phyloP scores from a whole-genome alignment of 2,888 invertebrate species.

The Tribolium freemani region DNA sequence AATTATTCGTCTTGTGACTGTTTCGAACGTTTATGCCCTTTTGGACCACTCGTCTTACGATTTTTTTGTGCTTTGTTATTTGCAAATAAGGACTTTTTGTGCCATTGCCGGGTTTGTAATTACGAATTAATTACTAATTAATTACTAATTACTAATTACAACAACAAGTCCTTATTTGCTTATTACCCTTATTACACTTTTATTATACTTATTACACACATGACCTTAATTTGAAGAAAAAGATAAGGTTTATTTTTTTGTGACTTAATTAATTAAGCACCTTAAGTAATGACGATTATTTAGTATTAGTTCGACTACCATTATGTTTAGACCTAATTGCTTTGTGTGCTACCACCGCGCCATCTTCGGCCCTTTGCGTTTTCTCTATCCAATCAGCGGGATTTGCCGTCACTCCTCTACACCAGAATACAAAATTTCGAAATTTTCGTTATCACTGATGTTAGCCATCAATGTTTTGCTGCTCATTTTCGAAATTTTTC shows the following conservation, averaged over 20 bases:
- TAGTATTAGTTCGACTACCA: background rate
- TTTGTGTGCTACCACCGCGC: background rate
- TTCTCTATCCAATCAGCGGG: background rate
- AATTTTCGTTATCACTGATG: background rate
- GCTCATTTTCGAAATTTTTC: background rate
- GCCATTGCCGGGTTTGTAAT: background rate
- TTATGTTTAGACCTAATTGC: background rate
- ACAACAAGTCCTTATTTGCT: no score
- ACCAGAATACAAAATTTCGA: background rate
- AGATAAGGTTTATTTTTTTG: background rate
- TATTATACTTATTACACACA: constrained; percentile 2
- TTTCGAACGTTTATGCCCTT: background rate
- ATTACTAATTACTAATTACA: no score
- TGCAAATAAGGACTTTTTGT: background rate
- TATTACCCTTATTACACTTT: no score
- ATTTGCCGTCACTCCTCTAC: background rate
- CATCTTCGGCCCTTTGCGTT: background rate
- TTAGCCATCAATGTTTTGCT: background rate
- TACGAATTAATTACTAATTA: no score
- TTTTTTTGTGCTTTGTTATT: background rate
- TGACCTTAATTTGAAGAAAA: background rate
- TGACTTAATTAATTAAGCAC: background rate
- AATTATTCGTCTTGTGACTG: background rate
- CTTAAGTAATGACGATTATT: background rate
- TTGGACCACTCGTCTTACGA: background rate